A percentile compares a stretch with the other conserved stretches of the same genome.
Conservation (phyloP, 2,888 invertebrate species). For the Andrena praecox region DNA sequence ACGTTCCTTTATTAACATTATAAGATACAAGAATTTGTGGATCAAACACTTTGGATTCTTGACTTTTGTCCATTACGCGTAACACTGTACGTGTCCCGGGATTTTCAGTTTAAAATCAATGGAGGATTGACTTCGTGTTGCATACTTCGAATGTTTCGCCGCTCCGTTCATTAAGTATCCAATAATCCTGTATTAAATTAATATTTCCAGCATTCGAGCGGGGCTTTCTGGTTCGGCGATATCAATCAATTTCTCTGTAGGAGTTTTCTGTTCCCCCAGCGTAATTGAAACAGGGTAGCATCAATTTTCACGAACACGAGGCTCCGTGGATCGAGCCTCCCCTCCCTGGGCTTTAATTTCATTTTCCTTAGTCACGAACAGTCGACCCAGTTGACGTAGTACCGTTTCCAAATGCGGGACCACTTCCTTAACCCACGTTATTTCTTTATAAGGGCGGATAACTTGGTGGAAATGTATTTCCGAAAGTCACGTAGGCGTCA, state of each 20-base stretch:
- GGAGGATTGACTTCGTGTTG: too few species aligned
- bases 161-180: too few species aligned
- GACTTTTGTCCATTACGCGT: too few species aligned
- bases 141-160: too few species aligned
- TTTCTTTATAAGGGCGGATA: constrained; percentile 28
- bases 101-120: too few species aligned
- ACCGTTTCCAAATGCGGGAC: constrained; percentile 26
- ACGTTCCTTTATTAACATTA: too few species aligned
- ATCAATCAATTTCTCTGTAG: constrained; percentile 35
- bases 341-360: constrained; percentile 65
- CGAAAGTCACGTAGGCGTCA: constrained; percentile 41
- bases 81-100: too few species aligned
- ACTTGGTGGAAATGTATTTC: constrained; percentile 34
- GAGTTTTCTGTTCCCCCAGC: not conserved
- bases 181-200: not conserved
- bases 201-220: not conserved
- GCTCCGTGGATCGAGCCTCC: constrained; percentile 47
- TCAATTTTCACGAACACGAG: constrained; percentile 49
- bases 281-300: constrained; percentile 45
- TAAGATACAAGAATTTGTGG: too few species aligned
- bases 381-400: constrained; percentile 30
- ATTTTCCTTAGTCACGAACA: constrained; percentile 65
- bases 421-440: constrained; percentile 37
- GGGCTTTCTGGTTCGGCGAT: not conserved
- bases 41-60: too few species aligned